phyloP scores from a whole-genome alignment of 2,113 vertebrate species.

The Zootoca vivipara region DNA sequence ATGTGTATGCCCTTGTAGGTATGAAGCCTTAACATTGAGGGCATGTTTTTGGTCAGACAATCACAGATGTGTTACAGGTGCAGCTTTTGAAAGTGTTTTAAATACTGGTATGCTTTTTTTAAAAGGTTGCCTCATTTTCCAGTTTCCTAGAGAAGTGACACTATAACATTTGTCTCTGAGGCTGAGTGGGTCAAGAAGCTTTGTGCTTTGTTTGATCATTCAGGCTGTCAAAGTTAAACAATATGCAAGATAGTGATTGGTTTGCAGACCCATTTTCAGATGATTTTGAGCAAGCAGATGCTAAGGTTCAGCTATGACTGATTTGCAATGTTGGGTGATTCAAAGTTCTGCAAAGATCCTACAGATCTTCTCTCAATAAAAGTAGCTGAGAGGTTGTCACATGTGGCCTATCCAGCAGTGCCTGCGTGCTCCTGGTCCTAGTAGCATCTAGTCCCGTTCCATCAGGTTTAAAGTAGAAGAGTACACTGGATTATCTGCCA shows the following conservation, averaged over 20 bases:
- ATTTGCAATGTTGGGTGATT: not conserved
- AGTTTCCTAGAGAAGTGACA: not conserved
- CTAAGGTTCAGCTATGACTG: conserved; percentile 20
- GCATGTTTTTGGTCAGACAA: not conserved
- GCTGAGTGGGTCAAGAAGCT: conserved; percentile 10
- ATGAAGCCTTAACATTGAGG: not conserved
- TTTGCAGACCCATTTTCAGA: not conserved
- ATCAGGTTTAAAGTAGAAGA: not conserved
- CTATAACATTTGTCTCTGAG: conserved; percentile 7
- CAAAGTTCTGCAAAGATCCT: conserved; percentile 34
- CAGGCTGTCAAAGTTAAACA: not conserved
- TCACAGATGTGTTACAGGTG: not conserved
- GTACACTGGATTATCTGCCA: not conserved
- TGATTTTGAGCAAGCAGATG: conserved; percentile 21
- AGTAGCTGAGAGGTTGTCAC: conserved; percentile 20
- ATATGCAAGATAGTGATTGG: conserved; percentile 27
- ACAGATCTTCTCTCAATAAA: conserved; percentile 21
- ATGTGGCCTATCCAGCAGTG: conserved; percentile 35
- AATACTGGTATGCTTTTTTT: not conserved
- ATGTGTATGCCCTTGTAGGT: not conserved
- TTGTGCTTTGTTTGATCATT: not conserved
- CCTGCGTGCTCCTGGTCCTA: not conserved
- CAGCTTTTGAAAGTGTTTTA: conserved; percentile 1
- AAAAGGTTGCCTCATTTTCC: conserved; percentile 17
- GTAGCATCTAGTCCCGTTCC: not conserved